phyloP scores from a whole-genome alignment of 1,140 invertebrate species.

The Drosophila mauritiana region DNA sequence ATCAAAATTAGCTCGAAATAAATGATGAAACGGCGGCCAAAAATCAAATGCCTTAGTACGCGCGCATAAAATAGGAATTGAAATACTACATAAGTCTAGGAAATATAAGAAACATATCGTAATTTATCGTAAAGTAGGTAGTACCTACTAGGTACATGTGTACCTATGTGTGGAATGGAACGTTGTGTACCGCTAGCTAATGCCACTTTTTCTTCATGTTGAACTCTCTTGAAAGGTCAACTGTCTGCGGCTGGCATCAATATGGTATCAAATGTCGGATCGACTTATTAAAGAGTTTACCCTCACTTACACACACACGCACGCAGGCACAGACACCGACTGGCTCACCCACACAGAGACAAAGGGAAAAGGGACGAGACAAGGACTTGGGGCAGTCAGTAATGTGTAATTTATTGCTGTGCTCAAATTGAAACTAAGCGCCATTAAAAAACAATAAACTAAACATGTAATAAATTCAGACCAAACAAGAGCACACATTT shows the following conservation, averaged over 20 bases:
- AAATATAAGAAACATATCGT: too few relatives aligned
- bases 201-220: constrained; percentile 1
- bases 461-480: constrained; percentile 78
- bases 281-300: constrained; percentile 47
- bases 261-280: constrained; percentile 32
- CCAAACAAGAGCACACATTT: constrained; percentile 20
- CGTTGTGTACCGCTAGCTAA: background rate
- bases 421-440: constrained; percentile 80
- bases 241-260: constrained; percentile 47
- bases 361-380: constrained; percentile 17
- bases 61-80: too few relatives aligned
- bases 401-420: constrained; percentile 77
- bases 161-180: too few relatives aligned
- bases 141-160: too few relatives aligned
- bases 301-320: constrained; percentile 8
- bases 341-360: background rate
- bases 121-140: too few relatives aligned
- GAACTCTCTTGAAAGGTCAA: constrained; percentile 31
- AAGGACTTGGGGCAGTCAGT: constrained; percentile 45
- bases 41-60: background rate
- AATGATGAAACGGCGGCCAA: background rate
- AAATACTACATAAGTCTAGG: too few relatives aligned
- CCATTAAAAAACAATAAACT: constrained; percentile 82
- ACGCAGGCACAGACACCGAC: constrained; percentile 1
- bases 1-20: constrained; percentile 17